These are phyloP conservation scores for Quadriops clusia DNA, from an alignment of 2,888 invertebrate species.

Conservation along the genomic window DNA sequence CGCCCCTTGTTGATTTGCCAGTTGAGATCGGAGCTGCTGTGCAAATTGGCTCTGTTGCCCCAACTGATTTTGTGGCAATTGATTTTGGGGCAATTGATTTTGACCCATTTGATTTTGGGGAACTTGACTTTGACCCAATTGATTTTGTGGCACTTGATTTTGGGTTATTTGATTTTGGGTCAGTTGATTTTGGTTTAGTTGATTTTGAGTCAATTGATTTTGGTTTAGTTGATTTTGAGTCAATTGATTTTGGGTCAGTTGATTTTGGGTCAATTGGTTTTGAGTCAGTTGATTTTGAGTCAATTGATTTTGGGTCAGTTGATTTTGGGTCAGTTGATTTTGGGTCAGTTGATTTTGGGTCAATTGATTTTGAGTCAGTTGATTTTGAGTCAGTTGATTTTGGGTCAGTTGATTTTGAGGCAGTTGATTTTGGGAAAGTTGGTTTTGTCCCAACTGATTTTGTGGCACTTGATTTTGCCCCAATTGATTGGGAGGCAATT, in stretches of 20 bases:
- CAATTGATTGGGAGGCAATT: slow-evolving; percentile 12
- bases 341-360: slow-evolving; percentile 19
- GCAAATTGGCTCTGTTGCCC: slow-evolving; percentile 25
- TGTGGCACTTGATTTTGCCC: slow-evolving; percentile 13
- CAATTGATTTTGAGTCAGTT: too few relatives aligned
- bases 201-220: slow-evolving; percentile 12
- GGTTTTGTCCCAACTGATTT: slow-evolving; percentile 15
- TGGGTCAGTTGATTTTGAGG: slow-evolving; percentile 24
- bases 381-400: too few relatives aligned
- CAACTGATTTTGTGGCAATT: slow-evolving; percentile 11
- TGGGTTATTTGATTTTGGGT: slow-evolving; percentile 3
- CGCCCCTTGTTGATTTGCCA: slow-evolving; percentile 12
- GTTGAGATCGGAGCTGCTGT: slow-evolving; percentile 25
- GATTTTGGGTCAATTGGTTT: slow-evolving; percentile 19
- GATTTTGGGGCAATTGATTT: slow-evolving; percentile 14
- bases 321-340: slow-evolving; percentile 15
- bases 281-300: slow-evolving; percentile 24
- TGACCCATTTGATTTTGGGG: slow-evolving; percentile 9
- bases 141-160: slow-evolving; percentile 16
- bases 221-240: slow-evolving; percentile 12
- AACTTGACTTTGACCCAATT: slow-evolving; percentile 16
- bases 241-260: slow-evolving; percentile 16
- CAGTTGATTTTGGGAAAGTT: slow-evolving; percentile 17
- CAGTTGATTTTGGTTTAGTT: slow-evolving; percentile 7
- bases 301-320: slow-evolving; percentile 17